Percentiles rank a stretch among this genome's conserved stretches.
Evolutionary conservation across 2,113 vertebrate species (phyloP).

Genomic region (Telmatochromis sp.): DNA sequence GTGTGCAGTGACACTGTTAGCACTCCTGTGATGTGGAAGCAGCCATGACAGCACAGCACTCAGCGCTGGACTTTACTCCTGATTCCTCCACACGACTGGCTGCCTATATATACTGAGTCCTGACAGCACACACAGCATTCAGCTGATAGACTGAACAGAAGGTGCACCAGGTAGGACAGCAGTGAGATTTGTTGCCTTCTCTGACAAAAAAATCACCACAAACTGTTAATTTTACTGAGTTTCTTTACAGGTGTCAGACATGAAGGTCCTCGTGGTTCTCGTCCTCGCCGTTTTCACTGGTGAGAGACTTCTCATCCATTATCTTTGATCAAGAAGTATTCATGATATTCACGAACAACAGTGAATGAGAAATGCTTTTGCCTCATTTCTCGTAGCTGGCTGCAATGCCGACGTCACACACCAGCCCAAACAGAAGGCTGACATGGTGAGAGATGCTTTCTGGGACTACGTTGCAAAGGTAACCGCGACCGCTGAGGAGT

Average conservation of each 20-base stretch:
- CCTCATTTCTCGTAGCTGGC: not conserved
- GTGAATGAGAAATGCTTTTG: not conserved
- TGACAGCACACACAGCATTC: not conserved
- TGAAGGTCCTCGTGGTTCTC: constrained; percentile 55
- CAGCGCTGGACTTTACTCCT: constrained; percentile 47
- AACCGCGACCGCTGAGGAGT: constrained; percentile 44
- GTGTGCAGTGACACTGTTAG: not conserved
- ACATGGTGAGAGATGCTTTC: constrained; percentile 58
- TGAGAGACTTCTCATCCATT: not conserved
- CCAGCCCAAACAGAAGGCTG: constrained; percentile 29
- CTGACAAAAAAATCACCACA: not conserved
- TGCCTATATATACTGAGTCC: constrained; percentile 28
- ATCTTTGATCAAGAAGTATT: not conserved
- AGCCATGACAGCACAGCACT: not conserved
- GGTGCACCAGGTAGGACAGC: not conserved
- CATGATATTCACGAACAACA: not conserved
- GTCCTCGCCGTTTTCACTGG: constrained; percentile 37
- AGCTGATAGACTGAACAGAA: not conserved
- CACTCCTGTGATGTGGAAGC: not conserved
- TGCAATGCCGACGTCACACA: constrained; percentile 38
- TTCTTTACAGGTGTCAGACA: constrained; percentile 5
- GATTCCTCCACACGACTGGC: not conserved
- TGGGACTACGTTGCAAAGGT: constrained; percentile 58
- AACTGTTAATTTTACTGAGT: not conserved
- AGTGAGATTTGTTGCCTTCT: not conserved